phyloP scores from a whole-genome alignment of 2,113 vertebrate species.

The Plectropomus leopardus region DNA sequence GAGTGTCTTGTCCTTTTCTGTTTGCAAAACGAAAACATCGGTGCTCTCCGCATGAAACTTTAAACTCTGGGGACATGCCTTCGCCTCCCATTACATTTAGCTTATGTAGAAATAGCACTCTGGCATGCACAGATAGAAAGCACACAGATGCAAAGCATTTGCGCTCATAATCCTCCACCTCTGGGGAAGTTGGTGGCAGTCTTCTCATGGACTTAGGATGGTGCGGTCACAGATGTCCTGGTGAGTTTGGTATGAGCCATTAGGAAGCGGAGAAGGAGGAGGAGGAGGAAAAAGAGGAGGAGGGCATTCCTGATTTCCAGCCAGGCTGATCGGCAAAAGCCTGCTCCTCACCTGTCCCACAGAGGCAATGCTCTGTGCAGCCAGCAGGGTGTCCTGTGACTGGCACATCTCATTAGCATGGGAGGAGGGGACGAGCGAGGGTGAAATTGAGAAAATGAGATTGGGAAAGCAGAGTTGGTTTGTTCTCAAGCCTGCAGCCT shows the following conservation, averaged over 20 bases:
- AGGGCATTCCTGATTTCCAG: slow-evolving; percentile 85
- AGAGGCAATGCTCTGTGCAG: slow-evolving; percentile 70
- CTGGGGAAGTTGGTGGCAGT: slow-evolving; percentile 70
- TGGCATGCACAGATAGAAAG: slow-evolving; percentile 50
- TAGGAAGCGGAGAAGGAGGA: slow-evolving; percentile 61
- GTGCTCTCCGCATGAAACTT: slow-evolving; percentile 27
- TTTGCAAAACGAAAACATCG: slow-evolving; percentile 1
- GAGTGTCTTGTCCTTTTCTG: slow-evolving; percentile 17
- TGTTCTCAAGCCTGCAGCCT: slow-evolving; percentile 46
- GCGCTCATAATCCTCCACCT: slow-evolving; percentile 56
- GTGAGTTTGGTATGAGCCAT: slow-evolving; percentile 84
- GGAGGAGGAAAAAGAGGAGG: slow-evolving; percentile 53
- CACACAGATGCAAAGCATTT: slow-evolving; percentile 72
- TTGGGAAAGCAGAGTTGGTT: slow-evolving; percentile 36
- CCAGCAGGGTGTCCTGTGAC: slow-evolving; percentile 83
- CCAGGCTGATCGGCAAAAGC: slow-evolving; percentile 82
- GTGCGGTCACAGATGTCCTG: slow-evolving; percentile 77
- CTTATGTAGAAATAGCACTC: slow-evolving; percentile 43
- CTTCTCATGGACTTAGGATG: slow-evolving; percentile 73
- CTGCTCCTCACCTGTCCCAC: slow-evolving; percentile 77
- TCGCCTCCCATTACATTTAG: slow-evolving; percentile 39
- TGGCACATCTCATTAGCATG: slow-evolving; percentile 81
- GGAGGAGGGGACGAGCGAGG: slow-evolving; percentile 50
- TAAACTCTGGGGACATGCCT: slow-evolving; percentile 31
- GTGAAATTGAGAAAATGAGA: slow-evolving; percentile 77